phyloP scores from a whole-genome alignment of 2,113 vertebrate species.

The Helogale parvula region DNA sequence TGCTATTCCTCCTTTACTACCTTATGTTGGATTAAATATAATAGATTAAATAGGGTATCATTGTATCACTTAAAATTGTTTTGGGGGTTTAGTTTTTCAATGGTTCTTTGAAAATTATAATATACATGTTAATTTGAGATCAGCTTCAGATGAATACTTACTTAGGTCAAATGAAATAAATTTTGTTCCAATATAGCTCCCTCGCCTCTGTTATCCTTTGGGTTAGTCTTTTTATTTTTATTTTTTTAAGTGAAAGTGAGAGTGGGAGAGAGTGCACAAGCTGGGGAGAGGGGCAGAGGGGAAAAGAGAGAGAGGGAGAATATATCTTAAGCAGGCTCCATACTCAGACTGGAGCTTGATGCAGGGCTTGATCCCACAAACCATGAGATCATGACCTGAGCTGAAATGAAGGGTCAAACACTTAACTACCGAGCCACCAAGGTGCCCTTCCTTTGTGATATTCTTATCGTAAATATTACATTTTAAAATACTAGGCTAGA shows the following conservation, averaged over 20 bases:
- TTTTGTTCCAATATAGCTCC: background rate
- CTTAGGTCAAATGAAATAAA: background rate
- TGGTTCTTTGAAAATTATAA: background rate
- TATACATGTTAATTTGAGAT: background rate
- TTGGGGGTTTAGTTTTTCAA: background rate
- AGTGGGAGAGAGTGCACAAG: no score
- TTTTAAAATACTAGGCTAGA: background rate
- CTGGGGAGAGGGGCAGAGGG: no score
- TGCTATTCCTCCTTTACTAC: background rate
- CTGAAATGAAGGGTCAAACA: no score
- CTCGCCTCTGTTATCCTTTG: background rate
- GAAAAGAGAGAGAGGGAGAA: no score
- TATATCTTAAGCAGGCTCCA: no score
- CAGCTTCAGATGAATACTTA: background rate
- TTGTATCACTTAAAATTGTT: background rate
- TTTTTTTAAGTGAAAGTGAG: no score
- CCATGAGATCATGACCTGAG: no score
- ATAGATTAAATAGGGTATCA: background rate
- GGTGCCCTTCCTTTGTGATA: background rate
- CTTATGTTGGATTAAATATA: background rate
- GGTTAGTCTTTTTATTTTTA: no score
- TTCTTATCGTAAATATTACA: background rate
- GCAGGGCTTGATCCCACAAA: no score
- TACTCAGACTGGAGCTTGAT: no score
- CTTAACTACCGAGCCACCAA: no score